Base-by-base conservation (phyloP, 2,113 vertebrate species). In the Pteropus alecto region DNA sequence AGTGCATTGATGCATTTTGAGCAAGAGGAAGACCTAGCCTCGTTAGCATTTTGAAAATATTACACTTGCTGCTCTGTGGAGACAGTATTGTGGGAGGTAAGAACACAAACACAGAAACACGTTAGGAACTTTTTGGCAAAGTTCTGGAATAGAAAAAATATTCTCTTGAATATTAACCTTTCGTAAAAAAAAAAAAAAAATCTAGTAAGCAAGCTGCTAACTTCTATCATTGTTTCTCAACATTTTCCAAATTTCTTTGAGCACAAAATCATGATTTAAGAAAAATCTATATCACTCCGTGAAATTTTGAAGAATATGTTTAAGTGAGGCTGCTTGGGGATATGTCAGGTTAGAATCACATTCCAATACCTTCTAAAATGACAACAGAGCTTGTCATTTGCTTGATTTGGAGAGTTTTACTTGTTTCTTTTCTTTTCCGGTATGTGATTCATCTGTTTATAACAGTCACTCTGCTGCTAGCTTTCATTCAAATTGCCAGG, bases 361-460 rank as follows among this genome's bases (percentile, higher is more conserved):
- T 35, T 93, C 65, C 48, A 58, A 11, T 18, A 5, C 70, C 33
- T 87, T 93, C 28, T 61, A 70, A 38, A 60, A 60, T 67, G 41
- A 60, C 18, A 48, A 33, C 5, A 56, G 21, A 92, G 8, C 4
- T 22, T 73, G 18, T 3, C 5, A n/a, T 71, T 91, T 63, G 35
- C 22, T 94, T 60, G 24, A 35, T 93, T 38, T 58, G 56, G 12
- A 67, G 46, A 67, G 11, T 46, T 94, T n/a, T 35, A 33, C 92
- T 92, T 61, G 54, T 82, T 96, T 79, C 22, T 95, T 74, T 85
- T 33, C 63, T 81, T 63, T 71, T 28, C 24, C 26, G 24, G 43
- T 2, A 54, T 73, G 35, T 54, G 61, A 89, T 26, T 73, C 48
- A 78, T 88, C 86, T 93, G 54, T 54, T 86, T 91, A 68, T 86